phyloP scores from a whole-genome alignment of 53 echinoderm and acorn worm genomes.

The Glandiceps talaboti region DNA sequence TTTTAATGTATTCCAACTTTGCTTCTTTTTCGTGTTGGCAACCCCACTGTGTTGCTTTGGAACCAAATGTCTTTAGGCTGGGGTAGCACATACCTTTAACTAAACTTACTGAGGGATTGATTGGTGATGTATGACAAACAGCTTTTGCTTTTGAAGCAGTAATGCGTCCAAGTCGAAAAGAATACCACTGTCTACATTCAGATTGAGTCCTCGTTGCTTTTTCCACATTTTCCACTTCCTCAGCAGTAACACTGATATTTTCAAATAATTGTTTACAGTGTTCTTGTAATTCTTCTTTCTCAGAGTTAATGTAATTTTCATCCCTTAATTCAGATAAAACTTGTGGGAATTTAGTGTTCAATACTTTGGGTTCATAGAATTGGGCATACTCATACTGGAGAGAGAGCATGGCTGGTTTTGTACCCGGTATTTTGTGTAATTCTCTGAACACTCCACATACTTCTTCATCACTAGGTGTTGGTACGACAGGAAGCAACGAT shows the following conservation, averaged over 20 bases:
- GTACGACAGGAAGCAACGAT: no score
- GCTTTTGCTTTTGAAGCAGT: conserved; percentile 24
- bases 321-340: neutral
- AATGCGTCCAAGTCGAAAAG: neutral
- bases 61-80: neutral
- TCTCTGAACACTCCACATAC: neutral
- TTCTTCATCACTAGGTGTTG: neutral
- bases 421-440: neutral
- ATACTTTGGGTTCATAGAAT: neutral
- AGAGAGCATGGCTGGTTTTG: neutral
- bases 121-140: conserved; percentile 31
- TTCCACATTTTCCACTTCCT: neutral
- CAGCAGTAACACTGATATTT: neutral
- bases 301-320: neutral
- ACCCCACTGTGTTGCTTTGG: neutral
- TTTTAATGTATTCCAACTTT: neutral
- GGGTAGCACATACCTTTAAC: conserved; percentile 27
- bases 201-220: neutral
- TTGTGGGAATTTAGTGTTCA: neutral
- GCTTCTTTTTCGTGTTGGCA: neutral
- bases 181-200: neutral
- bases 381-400: neutral
- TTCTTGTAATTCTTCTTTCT: neutral
- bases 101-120: conserved; percentile 35
- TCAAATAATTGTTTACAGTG: neutral